Conservation (phyloP, 2,888 invertebrate species). For the Elegia similella region DNA sequence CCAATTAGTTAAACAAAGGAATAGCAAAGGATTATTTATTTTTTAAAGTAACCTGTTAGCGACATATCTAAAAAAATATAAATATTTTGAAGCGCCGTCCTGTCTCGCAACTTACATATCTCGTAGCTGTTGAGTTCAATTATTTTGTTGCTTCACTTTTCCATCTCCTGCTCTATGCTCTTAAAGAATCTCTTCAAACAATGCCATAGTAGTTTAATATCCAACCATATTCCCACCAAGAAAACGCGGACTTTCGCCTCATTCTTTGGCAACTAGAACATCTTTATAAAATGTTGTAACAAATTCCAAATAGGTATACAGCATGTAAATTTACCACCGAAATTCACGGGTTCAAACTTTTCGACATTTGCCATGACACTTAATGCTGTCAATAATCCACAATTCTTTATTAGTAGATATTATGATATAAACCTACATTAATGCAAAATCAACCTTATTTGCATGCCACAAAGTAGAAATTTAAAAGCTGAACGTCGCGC, state of each 20-base stretch:
- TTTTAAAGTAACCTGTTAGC: conserved; percentile 30
- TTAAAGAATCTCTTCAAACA: conserved; percentile 33
- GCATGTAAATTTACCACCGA: too few species aligned
- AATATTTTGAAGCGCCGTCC: conserved; percentile 63
- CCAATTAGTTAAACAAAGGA: conserved; percentile 31
- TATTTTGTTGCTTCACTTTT: conserved; percentile 32
- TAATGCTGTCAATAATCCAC: too few species aligned
- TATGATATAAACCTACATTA: too few species aligned
- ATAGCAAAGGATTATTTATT: conserved; percentile 35
- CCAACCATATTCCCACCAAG: not conserved
- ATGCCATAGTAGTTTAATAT: conserved; percentile 7
- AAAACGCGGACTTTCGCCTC: too few species aligned
- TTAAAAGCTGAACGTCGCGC: too few species aligned
- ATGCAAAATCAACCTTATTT: too few species aligned
- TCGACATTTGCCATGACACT: too few species aligned
- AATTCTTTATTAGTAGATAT: too few species aligned
- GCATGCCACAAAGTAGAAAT: too few species aligned
- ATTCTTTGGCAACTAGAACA: not conserved
- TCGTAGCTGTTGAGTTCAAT: conserved; percentile 38
- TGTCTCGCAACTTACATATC: conserved; percentile 69
- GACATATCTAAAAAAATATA: conserved; percentile 43
- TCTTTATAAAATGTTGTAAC: not conserved
- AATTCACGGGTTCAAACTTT: too few species aligned
- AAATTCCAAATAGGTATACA: not conserved
- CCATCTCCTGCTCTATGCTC: conserved; percentile 24